Evolutionary conservation across 30 jellyfish, hydroid and myxozoan genomes (phyloP), one percentile per base, ranked within the genome.

Genomic region (Cassiopea andromeda): DNA sequence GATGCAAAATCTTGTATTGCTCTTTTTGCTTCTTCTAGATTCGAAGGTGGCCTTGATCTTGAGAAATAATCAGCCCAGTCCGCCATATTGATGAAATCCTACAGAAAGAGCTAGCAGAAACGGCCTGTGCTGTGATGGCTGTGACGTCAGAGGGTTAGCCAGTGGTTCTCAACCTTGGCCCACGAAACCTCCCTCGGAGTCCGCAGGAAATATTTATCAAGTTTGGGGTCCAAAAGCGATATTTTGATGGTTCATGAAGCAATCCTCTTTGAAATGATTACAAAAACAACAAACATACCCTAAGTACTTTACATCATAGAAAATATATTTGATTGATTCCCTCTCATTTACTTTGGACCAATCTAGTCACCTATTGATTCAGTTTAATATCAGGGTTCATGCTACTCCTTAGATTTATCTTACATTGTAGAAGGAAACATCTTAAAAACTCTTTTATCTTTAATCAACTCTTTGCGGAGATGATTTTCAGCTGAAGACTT

Each of bases 1-100:
- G 95, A 76, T 12, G 99, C 96, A 73, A 95, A 95, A 82, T 95
- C 99, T 82, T 95, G 97, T 3, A 95, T 95, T 43, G 99, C 95
- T 87, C 99, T 91, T 88, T 95, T 95, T 3, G 99, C 99, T 75
- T 95, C 99, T 54, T 95, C 99, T 13, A 95, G 93, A 84, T 95
- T 95, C 46, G 99, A 95, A 4, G 99, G 99, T 48, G 98, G 99
- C 67, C 99, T 85, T 48, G 99, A 69, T 48, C 93, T 90, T 15
- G 98, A 75, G 88, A 95, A 95, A 64, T 95, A 95, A 27, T 95
- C 99, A 45, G 70, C 74, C 99, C 99, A 95, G 97, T 95, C 99
- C 85, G 99, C 99, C 99, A 95, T 95, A 49, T 94, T 72, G 46
- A 17, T 5, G 46, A 12, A 13, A n/a, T 8, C 10, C 69, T 64